Evolutionary conservation across 2,888 invertebrate genomes (phyloP).

Genomic region (Amiota communis): DNA sequence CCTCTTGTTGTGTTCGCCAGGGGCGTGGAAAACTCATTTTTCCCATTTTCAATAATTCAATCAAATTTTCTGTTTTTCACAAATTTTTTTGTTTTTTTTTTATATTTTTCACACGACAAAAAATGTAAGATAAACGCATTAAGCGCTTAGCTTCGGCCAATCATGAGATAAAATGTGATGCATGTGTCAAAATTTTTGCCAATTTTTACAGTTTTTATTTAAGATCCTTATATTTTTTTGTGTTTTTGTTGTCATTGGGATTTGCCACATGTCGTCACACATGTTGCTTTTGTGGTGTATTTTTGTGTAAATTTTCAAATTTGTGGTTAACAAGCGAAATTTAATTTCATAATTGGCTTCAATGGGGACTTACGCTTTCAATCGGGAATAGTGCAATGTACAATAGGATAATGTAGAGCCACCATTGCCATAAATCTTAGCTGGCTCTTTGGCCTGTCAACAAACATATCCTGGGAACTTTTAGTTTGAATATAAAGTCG

Average conservation of each 20-base stretch:
- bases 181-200: slow-evolving; percentile 59
- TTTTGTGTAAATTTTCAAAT: background rate
- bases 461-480: slow-evolving; percentile 55
- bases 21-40: slow-evolving; percentile 21
- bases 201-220: background rate
- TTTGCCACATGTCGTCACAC: slow-evolving; percentile 21
- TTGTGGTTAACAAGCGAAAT: slow-evolving; percentile 42
- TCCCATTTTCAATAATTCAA: slow-evolving; percentile 52
- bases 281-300: slow-evolving; percentile 7
- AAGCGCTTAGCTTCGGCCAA: slow-evolving; percentile 33
- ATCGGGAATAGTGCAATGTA: no score
- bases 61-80: slow-evolving; percentile 45
- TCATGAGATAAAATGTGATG: slow-evolving; percentile 42
- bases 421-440: slow-evolving; percentile 51
- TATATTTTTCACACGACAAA: background rate
- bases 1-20: slow-evolving; percentile 45
- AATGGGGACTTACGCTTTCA: no score
- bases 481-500: slow-evolving; percentile 56
- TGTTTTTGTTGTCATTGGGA: background rate
- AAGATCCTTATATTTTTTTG: background rate
- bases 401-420: slow-evolving; percentile 1
- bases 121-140: slow-evolving; percentile 58
- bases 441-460: slow-evolving; percentile 60
- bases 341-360: slow-evolving; percentile 64
- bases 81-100: background rate